Evolutionary conservation across 2,113 vertebrate genomes (phyloP), one percentile per base, ranked within the genome.

Genomic region (Vidua macroura): DNA sequence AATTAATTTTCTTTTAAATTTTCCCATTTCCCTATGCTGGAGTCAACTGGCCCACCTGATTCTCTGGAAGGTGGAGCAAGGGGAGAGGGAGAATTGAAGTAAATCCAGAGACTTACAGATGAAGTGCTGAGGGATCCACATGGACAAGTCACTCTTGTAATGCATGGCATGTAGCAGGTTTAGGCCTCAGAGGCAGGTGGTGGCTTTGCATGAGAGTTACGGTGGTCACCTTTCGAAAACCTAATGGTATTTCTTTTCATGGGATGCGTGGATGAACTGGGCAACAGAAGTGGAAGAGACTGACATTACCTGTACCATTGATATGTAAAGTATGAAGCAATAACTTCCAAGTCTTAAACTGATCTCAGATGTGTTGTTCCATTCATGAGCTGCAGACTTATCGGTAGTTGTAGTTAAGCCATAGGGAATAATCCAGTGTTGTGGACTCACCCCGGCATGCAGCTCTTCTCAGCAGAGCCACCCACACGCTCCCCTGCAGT

Each of bases 11-110:
- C n/a, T 77, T 76, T 68, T 41, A 43, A 13, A 25, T 64, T 59
- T 51, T 44, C 12, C 1, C 2, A 20, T 74, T 91, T 82, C 28
- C 21, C 3, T 21, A 0, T 53, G 27, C 28, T 1, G 1, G 44
- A 59, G 80, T 49, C 49, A 62, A 2, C 20, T 53, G 73, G 19
- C 19, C 25, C 23, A 10, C 0, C 0, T 21, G 33, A 14, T 4
- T 76, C 7, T 83, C 8, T 28, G 31, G n/a, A 68, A 39, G 13
- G 7, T 10, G 11, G 17, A 67, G 31, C 48, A 46, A 66, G 25
- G 10, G 23, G 8, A 68, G 44, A 35, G 51, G 21, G 35, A 30
- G 27, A 15, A 24, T 25, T 62, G 23, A 1, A 15, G 11, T 84
- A 24, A 53, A 73, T 53, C 8, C 18, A 20, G 11, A 44, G 48